Evolutionary conservation across 2,797 vertebrate species (phyloP), one percentile per base, ranked within the genome.

Genomic region (Megalops cyprinoides): DNA sequence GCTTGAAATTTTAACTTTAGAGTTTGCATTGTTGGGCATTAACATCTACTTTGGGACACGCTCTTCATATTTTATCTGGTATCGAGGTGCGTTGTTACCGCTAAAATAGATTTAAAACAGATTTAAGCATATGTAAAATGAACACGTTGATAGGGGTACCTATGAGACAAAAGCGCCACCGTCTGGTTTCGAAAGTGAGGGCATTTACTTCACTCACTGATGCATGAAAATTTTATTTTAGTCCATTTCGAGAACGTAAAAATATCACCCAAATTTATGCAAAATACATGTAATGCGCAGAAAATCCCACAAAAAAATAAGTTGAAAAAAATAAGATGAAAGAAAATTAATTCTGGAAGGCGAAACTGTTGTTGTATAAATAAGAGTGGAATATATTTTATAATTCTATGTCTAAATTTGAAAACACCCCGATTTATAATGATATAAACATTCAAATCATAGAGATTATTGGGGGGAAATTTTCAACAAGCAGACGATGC

Each of bases 401-500:
- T 48, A 34, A 74, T 46, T 14, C 20, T 10, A 3, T 44, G 15
- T 46, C n/a, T 20, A n/a, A 6, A 44, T 46, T 46, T 25, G 8
- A 39, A 39, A 7, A 58, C 23, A 42, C 46, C 39, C 0, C 53
- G 53, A 31, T 58, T 60, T 74, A 74, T 74, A 73, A 37, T 39
- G 3, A 48, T 56, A 9, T 28, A 18, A 46, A 81, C 31, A 77
- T 76, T 53, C 31, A 79, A 77, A 74, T 79, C 56, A 65, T 73
- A 67, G 69, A 79, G 56, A 51, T 74, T 69, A 78, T 81, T n/a
- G n/a, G n/a, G 42, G 74, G 80, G 58, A 48, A 65, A 84, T 56
- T 82, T 79, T 79, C 56, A 82, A 75, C 80, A 69, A 51, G 74
- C 60, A 65, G 79, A 79, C 80, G 75, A 74, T 42, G 84, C 78